Conservation (phyloP, 2,888 invertebrate species). For the Spilosoma lubricipeda region DNA sequence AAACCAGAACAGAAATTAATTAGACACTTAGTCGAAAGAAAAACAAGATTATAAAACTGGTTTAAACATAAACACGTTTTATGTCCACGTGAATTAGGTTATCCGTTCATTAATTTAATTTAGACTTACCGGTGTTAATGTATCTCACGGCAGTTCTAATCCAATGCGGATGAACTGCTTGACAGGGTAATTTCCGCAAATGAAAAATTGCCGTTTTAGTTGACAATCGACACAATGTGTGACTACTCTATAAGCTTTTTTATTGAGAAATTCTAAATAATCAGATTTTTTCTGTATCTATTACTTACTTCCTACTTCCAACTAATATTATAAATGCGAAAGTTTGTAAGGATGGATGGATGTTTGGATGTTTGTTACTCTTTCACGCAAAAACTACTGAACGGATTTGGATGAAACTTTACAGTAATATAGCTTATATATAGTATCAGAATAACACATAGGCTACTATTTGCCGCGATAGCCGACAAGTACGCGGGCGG, state of each 20-base stretch:
- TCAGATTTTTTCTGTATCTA: no score
- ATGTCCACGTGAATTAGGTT: background rate
- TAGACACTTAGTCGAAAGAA: background rate
- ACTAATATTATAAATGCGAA: no score
- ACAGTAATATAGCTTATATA: no score
- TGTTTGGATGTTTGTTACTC: no score
- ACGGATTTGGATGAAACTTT: no score
- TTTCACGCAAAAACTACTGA: no score
- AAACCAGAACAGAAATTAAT: slow-evolving; percentile 6
- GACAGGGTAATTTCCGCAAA: slow-evolving; percentile 13
- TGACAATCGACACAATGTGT: background rate
- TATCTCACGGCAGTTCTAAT: slow-evolving; percentile 2
- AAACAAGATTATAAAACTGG: slow-evolving; percentile 9
- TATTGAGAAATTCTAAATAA: no score
- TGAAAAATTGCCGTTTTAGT: background rate
- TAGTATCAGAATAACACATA: no score
- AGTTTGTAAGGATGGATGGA: no score
- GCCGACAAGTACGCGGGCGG: no score
- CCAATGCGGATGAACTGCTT: background rate
- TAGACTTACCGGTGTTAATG: background rate
- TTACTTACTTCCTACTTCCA: no score
- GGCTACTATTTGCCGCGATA: no score
- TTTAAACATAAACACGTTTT: background rate
- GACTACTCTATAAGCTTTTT: background rate
- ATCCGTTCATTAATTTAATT: background rate